Percentiles rank a stretch among this genome's conserved stretches.
Conservation (phyloP, 2,113 vertebrate genomes). For the Speoplatyrhinus poulsoni region DNA sequence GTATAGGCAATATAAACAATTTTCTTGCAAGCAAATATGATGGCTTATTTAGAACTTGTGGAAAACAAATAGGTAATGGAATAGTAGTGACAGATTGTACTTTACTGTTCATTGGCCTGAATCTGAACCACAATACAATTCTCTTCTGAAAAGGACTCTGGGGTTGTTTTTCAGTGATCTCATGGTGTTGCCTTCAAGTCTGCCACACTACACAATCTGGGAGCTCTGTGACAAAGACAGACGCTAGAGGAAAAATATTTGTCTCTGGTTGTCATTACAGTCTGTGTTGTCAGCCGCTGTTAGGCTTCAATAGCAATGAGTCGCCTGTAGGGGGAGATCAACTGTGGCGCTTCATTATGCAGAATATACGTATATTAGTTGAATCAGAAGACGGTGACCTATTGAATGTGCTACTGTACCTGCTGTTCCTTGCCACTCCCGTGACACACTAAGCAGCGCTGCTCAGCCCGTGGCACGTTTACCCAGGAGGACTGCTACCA, state of each 20-base stretch:
- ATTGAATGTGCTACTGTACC: not conserved
- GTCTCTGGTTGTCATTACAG: slow-evolving; percentile 34
- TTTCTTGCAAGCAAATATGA: no score
- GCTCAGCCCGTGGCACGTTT: not conserved
- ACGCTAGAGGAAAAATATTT: not conserved
- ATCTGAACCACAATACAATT: slow-evolving; percentile 31
- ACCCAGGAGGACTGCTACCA: slow-evolving; percentile 22
- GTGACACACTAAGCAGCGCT: not conserved
- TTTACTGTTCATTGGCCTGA: slow-evolving; percentile 51
- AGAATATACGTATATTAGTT: not conserved
- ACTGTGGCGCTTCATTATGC: not conserved
- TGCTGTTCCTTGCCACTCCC: slow-evolving; percentile 9
- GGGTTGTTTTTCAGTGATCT: slow-evolving; percentile 3
- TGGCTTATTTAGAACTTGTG: no score
- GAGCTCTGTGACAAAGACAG: slow-evolving; percentile 16
- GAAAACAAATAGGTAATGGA: no score
- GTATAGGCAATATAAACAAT: no score
- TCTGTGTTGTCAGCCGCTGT: slow-evolving; percentile 8
- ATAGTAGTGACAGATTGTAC: slow-evolving; percentile 28
- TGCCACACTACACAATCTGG: slow-evolving; percentile 21
- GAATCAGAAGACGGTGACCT: not conserved
- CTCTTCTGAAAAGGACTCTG: slow-evolving; percentile 25
- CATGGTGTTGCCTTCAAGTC: slow-evolving; percentile 12
- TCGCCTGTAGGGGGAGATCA: no score
- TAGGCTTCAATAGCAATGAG: slow-evolving; percentile 25